phyloP scores from a whole-genome alignment of 2,888 invertebrate genomes.

The Cheilosia grossa region DNA sequence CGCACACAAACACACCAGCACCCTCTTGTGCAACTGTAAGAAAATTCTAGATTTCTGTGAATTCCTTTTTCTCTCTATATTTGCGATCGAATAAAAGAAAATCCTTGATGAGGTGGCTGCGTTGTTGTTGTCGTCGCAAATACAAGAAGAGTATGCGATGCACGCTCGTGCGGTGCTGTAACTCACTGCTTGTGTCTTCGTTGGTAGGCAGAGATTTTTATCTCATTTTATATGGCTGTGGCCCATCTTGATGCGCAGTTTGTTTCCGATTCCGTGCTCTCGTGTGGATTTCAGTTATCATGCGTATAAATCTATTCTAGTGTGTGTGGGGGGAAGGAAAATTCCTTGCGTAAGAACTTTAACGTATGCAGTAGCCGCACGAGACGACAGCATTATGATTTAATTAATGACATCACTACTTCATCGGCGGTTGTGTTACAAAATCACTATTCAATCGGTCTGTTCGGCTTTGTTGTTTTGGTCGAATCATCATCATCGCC shows the following conservation, averaged over 20 bases:
- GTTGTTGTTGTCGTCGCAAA: background rate
- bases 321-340: background rate
- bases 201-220: conserved; percentile 29
- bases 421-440: conserved; percentile 25
- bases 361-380: conserved; percentile 13
- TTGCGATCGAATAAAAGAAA: conserved; percentile 27
- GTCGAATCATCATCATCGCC: conserved; percentile 16
- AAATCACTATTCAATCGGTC: conserved; percentile 15
- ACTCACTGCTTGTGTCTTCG: conserved; percentile 19
- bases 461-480: conserved; percentile 7
- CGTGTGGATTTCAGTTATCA: conserved; percentile 55
- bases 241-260: background rate
- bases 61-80: background rate
- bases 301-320: conserved; percentile 36
- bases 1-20: background rate
- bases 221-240: conserved; percentile 2
- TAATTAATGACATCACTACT: conserved; percentile 57
- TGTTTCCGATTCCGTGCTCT: background rate
- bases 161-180: conserved; percentile 1
- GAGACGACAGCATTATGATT: conserved; percentile 27
- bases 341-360: conserved; percentile 24
- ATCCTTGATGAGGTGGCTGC: conserved; percentile 26
- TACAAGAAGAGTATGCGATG: background rate
- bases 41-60: conserved; percentile 4
- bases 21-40: background rate